Base-by-base conservation (phyloP, 1,140 invertebrate species). In the Maniola jurtina region DNA sequence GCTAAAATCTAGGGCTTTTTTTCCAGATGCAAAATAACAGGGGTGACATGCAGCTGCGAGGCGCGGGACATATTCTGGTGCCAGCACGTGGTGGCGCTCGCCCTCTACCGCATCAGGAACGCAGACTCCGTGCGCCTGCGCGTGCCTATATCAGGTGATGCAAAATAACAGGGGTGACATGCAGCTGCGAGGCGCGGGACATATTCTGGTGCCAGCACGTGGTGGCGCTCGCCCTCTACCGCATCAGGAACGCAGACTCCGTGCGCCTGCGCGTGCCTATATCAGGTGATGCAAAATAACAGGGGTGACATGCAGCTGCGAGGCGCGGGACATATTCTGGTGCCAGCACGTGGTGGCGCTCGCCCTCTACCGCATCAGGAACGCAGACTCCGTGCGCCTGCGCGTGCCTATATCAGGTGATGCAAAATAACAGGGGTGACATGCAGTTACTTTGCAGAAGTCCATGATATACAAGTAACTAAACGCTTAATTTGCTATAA, bases 171-270 rank as follows among this genome's bases (percentile, higher is more conserved):
- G 96, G 96, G 6, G 97, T 97, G 76, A 96, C 94, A 64, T 98
- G 97, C 93, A 97, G 95, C 73, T 98, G 97, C 92, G 95, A 96
- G 76, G 95, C 95, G 63, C 93, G 93, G 70, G 95, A 97, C 82
- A 96, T 97, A 76, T 96, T 96, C 90, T 98, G 97, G 97, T 98
- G 97, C 92, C 95, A 96, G 80, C 97, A 98, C 88, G 95, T 98
- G 54, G 97, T 98, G 25, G 97, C 97, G 35, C 92, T 98, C 56
- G 96, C 96, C 66, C 91, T 98, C 40, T 96, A 96, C 88, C 92
- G 97, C 78, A 97, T 98, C 83, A 92, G 96, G 80, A 96, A 97
- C 92, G 94, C 96, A 52, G 93, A 95, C 73, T 93, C 92, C 73
- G 95, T 98, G 62, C 93, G 95, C 71, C 92, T 97, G 40, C 91